Conservation (phyloP, 2,888 invertebrate species). For the Brenthis ino region DNA sequence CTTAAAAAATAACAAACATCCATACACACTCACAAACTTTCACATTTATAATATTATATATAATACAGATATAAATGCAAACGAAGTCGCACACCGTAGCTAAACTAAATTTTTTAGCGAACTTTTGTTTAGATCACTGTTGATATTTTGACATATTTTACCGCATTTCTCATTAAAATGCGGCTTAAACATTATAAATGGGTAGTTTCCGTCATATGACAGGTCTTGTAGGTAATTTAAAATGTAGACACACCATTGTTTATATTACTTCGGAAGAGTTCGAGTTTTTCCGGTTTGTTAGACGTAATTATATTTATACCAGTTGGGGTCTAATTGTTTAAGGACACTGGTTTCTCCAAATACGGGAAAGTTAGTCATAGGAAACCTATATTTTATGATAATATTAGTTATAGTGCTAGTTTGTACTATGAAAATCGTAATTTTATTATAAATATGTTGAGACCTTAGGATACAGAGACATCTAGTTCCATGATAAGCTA, state of each 20-base stretch:
- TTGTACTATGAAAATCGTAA: background rate
- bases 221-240: slow-evolving; percentile 14
- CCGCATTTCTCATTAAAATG: background rate
- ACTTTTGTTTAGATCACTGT: too few relatives aligned
- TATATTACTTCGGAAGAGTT: slow-evolving; percentile 56
- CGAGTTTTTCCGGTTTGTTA: slow-evolving; percentile 67
- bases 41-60: too few relatives aligned
- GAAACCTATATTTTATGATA: background rate
- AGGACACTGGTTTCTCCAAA: slow-evolving; percentile 9
- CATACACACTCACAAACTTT: too few relatives aligned
- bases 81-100: too few relatives aligned
- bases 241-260: slow-evolving; percentile 50
- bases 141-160: background rate
- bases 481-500: too few relatives aligned
- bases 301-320: slow-evolving; percentile 23
- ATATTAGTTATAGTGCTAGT: background rate
- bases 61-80: too few relatives aligned
- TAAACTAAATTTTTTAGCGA: too few relatives aligned
- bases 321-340: slow-evolving; percentile 8
- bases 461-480: too few relatives aligned
- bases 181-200: background rate
- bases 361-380: background rate
- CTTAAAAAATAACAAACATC: too few relatives aligned
- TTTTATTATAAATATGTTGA: too few relatives aligned
- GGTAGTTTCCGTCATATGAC: slow-evolving; percentile 14